These are phyloP conservation scores for Brachylomia viminalis DNA, from an alignment of 2,888 invertebrate genomes.

Conservation along the genomic window DNA sequence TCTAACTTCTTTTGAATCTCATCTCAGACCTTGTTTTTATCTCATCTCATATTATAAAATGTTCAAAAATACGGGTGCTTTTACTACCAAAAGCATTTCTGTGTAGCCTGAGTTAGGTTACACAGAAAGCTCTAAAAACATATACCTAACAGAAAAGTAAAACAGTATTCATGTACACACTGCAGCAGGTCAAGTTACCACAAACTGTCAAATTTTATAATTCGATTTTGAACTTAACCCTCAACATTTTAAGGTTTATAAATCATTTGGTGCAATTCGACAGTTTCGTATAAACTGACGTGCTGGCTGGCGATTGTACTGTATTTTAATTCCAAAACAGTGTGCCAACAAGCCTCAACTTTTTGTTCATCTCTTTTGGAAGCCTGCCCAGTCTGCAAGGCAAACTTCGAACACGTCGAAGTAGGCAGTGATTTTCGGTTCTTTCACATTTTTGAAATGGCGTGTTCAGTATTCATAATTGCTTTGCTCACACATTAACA, in stretches of 20 bases:
- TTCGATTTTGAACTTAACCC: too few relatives aligned
- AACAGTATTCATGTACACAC: constrained; percentile 27
- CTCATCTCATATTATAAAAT: background rate
- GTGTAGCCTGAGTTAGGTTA: constrained; percentile 3
- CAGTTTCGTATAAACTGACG: too few relatives aligned
- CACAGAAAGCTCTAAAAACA: constrained; percentile 1
- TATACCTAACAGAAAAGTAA: constrained; percentile 24
- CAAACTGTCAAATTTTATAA: too few relatives aligned
- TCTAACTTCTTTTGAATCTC: background rate
- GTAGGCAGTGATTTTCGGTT: background rate
- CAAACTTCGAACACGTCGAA: constrained; percentile 1
- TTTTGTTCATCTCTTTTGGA: constrained; percentile 45
- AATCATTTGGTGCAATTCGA: too few relatives aligned
- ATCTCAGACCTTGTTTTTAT: background rate
- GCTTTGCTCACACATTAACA: background rate
- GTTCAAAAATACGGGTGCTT: background rate
- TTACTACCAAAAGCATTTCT: constrained; percentile 10
- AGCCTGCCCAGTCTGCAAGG: constrained; percentile 20
- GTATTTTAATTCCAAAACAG: constrained; percentile 31
- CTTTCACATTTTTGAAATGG: background rate
- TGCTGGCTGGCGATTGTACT: too few relatives aligned
- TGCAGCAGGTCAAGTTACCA: too few relatives aligned
- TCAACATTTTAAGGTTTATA: too few relatives aligned
- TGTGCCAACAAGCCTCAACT: constrained; percentile 31
- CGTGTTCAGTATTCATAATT: background rate